Percentiles rank a stretch among this genome's conserved stretches.
phyloP scores from a whole-genome alignment of 53 echinoderm and acorn worm genomes.

The Mesocentrotus franciscanus region DNA sequence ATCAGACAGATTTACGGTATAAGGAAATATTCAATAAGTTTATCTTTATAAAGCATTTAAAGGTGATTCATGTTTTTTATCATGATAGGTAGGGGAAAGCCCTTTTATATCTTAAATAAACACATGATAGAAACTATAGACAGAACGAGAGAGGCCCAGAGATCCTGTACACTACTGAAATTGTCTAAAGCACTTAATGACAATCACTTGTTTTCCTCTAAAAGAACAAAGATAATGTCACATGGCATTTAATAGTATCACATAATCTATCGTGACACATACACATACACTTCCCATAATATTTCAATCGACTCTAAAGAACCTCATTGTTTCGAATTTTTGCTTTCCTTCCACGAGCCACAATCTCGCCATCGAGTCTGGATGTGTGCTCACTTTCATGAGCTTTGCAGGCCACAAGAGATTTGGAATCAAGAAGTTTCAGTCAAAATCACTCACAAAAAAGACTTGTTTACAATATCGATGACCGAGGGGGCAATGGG shows the following conservation, averaged over 20 bases:
- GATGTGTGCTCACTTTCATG: slow-evolving; percentile 50
- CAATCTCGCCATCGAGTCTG: slow-evolving; percentile 37
- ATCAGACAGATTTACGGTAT: slow-evolving; percentile 17
- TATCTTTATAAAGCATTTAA: not conserved
- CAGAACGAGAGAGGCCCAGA: not conserved
- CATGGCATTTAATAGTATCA: not conserved
- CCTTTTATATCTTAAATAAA: slow-evolving; percentile 8
- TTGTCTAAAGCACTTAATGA: slow-evolving; percentile 13
- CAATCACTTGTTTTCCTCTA: slow-evolving; percentile 28
- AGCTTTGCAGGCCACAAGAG: slow-evolving; percentile 40
- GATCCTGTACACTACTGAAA: not conserved
- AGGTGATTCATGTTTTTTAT: slow-evolving; percentile 17
- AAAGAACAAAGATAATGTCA: slow-evolving; percentile 44
- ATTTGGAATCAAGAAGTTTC: slow-evolving; percentile 32
- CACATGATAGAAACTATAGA: not conserved
- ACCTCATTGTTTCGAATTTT: slow-evolving; percentile 9
- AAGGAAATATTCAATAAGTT: not conserved
- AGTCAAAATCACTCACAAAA: slow-evolving; percentile 48
- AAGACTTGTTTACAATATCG: slow-evolving; percentile 46
- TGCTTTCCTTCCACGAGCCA: slow-evolving; percentile 15
- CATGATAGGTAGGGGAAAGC: slow-evolving; percentile 1
- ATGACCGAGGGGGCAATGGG: not conserved
- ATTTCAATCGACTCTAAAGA: not conserved
- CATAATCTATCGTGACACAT: slow-evolving; percentile 44
- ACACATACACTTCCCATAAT: slow-evolving; percentile 42